Evolutionary conservation across 2,113 vertebrate species (phyloP), one percentile per base, ranked within the genome.

Genomic region (Brachyistius frenatus): DNA sequence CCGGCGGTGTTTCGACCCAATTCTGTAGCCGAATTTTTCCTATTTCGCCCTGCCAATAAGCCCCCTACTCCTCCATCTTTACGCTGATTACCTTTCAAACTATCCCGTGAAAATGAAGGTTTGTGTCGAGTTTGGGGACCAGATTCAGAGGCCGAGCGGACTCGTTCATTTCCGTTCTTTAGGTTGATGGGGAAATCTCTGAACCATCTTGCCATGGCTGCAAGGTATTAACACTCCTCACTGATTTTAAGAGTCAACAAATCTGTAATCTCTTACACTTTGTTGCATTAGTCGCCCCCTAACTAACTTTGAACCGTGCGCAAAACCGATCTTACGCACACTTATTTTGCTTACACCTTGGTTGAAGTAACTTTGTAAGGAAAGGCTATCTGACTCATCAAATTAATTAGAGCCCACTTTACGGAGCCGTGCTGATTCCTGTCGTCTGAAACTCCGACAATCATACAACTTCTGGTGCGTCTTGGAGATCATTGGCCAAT

Each of bases 141-240:
- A 5, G 95, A 95, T 70, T 95, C 95, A 3, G 94, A 95, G 56
- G 94, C 94, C 14, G 94, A 95, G 49, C 94, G 95, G 39, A 87
- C 93, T 15, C 95, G 86, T 81, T 98, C 97, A 0, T 94, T 96
- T 7, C 94, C 97, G 23, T 96, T 96, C 90, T 96, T 98, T 74
- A 99, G 86, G 86, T 94, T 96, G 80, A 96, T 95, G 1, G 97
- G 97, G 31, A 98, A 96, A 90, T 99, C 97, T 93, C 95, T 96
- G 88, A 99, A 98, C 98, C 97, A 99, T 86, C 95, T 97, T 73
- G 97, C 97, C 98, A 99, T 98, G 84, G 58, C 61, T 84, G 65
- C 10, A 60, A 80, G n/a, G 7, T 70, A 30, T 62, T 47, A 7
- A 23, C 33, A 65, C 50, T 63, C 49, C 8, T 65, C 39, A 41